These are phyloP conservation scores for Bellardia bayeri DNA, from an alignment of 2,888 invertebrate genomes.

Conservation along the genomic window DNA sequence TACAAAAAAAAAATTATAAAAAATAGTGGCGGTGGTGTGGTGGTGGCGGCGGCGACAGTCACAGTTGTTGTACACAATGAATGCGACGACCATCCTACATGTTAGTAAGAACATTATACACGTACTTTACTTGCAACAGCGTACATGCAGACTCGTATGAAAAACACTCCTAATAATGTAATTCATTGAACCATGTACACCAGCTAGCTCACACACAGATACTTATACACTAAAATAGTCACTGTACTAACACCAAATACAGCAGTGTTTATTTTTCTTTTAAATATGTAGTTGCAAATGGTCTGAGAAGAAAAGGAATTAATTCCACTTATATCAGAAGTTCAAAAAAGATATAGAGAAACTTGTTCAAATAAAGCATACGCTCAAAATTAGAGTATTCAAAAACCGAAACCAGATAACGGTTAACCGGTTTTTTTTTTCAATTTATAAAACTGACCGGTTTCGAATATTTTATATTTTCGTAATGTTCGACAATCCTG, in stretches of 20 bases:
- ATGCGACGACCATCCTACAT: constrained; percentile 53
- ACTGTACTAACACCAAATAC: constrained; percentile 36
- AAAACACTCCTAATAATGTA: constrained; percentile 69
- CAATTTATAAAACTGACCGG: no score
- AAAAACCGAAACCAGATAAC: no score
- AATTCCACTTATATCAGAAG: background rate
- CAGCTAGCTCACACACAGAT: constrained; percentile 15
- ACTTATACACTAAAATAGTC: background rate
- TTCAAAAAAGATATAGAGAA: no score
- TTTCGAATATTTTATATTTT: no score
- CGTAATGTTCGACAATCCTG: no score
- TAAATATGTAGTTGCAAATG: constrained; percentile 30
- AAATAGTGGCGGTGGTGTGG: constrained; percentile 32
- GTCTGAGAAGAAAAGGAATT: background rate
- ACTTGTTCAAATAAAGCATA: no score
- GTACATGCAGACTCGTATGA: constrained; percentile 35
- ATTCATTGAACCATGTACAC: constrained; percentile 67
- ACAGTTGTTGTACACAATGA: constrained; percentile 54
- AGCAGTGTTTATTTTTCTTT: constrained; percentile 42
- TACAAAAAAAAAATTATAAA: background rate
- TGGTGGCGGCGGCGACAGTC: constrained; percentile 53
- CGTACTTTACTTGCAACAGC: constrained; percentile 36
- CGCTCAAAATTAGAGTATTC: no score
- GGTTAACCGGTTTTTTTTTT: no score
- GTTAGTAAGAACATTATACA: constrained; percentile 31